phyloP scores from a whole-genome alignment of 2,113 vertebrate species.

The Otolemur garnettii region DNA sequence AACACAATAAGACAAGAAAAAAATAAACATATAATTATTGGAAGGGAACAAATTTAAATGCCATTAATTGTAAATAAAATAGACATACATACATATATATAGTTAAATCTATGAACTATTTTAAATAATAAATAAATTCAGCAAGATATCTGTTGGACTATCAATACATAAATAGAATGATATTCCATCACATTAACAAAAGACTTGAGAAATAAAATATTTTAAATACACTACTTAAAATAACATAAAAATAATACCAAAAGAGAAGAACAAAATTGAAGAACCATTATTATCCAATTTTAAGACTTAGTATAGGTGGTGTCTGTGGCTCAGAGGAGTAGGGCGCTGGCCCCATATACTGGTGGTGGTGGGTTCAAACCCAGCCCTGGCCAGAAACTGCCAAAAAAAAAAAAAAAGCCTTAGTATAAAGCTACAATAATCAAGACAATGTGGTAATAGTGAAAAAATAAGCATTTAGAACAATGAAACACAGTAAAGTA shows the following conservation, averaged over 20 bases:
- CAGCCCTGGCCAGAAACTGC: too few relatives aligned
- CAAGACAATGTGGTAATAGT: background rate
- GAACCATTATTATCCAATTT: background rate
- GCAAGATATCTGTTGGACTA: background rate
- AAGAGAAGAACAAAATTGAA: background rate
- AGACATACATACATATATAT: background rate
- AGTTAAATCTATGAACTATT: background rate
- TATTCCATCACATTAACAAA: background rate
- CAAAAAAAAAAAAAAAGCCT: too few relatives aligned
- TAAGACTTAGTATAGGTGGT: background rate
- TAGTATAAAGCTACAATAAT: background rate
- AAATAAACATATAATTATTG: background rate
- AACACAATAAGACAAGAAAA: background rate
- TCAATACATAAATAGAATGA: background rate
- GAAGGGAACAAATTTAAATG: background rate
- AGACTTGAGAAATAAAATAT: background rate
- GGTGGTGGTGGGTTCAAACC: too few relatives aligned
- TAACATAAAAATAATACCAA: background rate
- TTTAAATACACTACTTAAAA: background rate
- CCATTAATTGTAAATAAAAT: slow-evolving; percentile 5
- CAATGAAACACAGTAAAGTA: background rate
- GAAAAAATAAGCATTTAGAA: background rate
- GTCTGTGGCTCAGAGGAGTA: too few relatives aligned
- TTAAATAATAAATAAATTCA: background rate
- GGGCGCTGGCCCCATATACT: too few relatives aligned